These are phyloP conservation scores for Anser brachyrhynchus DNA, from an alignment of 2,113 vertebrate genomes.

Conservation along the genomic window DNA sequence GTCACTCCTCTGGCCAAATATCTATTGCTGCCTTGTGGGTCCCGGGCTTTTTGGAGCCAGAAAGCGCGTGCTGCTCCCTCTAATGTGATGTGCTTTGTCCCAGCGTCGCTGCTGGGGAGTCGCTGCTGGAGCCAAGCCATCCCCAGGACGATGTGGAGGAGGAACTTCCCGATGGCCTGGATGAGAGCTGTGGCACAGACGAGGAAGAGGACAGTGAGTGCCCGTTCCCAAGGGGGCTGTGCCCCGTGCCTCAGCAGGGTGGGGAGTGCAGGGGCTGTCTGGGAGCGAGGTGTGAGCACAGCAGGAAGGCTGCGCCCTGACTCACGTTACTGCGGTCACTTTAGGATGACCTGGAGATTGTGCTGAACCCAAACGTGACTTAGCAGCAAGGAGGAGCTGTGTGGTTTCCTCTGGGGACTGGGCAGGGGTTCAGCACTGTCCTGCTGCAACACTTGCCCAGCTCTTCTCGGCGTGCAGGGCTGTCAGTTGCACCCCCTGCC, in stretches of 20 bases:
- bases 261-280: not conserved
- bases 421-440: not conserved
- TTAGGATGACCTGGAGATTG: not conserved
- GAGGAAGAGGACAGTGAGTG: slow-evolving; percentile 74
- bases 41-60: not conserved
- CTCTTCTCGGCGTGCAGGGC: not conserved
- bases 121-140: not conserved
- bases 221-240: not conserved
- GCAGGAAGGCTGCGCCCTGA: not conserved
- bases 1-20: not conserved
- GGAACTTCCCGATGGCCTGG: slow-evolving; percentile 83
- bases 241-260: not conserved
- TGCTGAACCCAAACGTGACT: not conserved
- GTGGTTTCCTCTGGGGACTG: not conserved
- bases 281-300: not conserved
- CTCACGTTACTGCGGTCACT: not conserved
- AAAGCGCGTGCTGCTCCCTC: not conserved
- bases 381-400: not conserved
- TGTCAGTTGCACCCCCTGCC: not conserved
- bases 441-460: not conserved
- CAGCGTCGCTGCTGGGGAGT: slow-evolving; percentile 39
- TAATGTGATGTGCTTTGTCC: not conserved
- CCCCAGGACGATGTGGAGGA: slow-evolving; percentile 76
- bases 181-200: slow-evolving; percentile 78
- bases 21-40: not conserved